Percentiles rank a stretch among this genome's conserved stretches.
Conservation (phyloP, 2,113 vertebrate species). For the Peromyscus leucopus region DNA sequence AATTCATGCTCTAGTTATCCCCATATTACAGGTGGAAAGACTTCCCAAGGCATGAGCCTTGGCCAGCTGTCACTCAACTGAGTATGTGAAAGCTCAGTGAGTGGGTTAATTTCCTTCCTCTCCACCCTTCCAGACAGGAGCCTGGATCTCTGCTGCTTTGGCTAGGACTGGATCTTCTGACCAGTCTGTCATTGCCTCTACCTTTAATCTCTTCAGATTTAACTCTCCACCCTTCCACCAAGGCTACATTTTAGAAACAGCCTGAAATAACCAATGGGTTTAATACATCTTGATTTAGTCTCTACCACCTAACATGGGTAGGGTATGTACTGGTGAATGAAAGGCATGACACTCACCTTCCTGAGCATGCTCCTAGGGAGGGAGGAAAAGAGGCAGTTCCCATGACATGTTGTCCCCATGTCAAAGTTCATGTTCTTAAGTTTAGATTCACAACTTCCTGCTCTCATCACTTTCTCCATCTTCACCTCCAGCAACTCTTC, state of each 20-base stretch:
- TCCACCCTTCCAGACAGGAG: background rate
- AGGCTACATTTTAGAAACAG: slow-evolving; percentile 14
- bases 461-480: background rate
- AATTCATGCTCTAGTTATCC: background rate
- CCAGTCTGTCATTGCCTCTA: background rate
- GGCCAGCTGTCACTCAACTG: background rate
- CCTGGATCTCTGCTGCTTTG: background rate
- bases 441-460: background rate
- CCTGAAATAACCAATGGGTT: slow-evolving; percentile 4
- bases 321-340: background rate
- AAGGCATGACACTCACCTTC: background rate
- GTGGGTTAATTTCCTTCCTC: background rate
- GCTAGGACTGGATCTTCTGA: background rate
- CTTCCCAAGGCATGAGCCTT: background rate
- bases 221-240: background rate
- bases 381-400: background rate
- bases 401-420: background rate
- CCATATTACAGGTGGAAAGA: background rate
- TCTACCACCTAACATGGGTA: background rate
- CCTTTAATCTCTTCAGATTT: slow-evolving; percentile 33
- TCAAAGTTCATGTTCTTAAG: background rate
- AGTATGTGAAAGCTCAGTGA: background rate
- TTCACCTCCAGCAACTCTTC: background rate
- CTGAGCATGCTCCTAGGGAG: background rate
- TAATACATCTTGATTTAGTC: background rate